Evolutionary conservation across 2,797 vertebrate species (phyloP).

Genomic region (Oreochromis mossambicus): DNA sequence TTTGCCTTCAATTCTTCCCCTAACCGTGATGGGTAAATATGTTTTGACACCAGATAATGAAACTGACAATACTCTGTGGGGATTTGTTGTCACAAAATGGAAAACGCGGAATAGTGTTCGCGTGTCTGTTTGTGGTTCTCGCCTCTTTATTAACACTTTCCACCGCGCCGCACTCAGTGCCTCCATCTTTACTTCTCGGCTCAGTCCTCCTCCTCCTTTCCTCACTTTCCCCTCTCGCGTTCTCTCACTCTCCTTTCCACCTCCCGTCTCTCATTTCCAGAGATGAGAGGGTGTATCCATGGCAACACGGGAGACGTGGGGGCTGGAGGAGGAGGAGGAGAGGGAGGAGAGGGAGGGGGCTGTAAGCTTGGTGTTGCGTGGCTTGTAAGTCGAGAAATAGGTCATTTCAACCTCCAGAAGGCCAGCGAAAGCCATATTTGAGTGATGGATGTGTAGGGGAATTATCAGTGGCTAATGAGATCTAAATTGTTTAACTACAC

Average conservation of each 20-base stretch:
- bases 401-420: conserved; percentile 61
- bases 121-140: conserved; percentile 20
- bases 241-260: conserved; percentile 55
- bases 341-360: background rate
- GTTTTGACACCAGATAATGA: conserved; percentile 63
- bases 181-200: conserved; percentile 36
- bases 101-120: conserved; percentile 23
- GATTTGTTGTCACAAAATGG: conserved; percentile 56
- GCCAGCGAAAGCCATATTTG: conserved; percentile 12
- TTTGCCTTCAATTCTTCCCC: conserved; percentile 50
- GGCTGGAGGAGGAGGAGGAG: conserved; percentile 22
- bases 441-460: conserved; percentile 39
- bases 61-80: conserved; percentile 51
- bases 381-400: conserved; percentile 70
- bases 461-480: conserved; percentile 61
- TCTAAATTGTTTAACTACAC: conserved; percentile 34
- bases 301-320: conserved; percentile 75
- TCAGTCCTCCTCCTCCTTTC: conserved; percentile 46
- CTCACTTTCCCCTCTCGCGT: conserved; percentile 22
- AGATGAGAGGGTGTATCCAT: conserved; percentile 81
- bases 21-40: conserved; percentile 56
- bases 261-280: conserved; percentile 64
- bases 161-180: background rate
- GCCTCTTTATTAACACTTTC: conserved; percentile 10
- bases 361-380: conserved; percentile 53